Base-by-base conservation (phyloP, 2,888 invertebrate genomes). In the Melitaea athalia region DNA sequence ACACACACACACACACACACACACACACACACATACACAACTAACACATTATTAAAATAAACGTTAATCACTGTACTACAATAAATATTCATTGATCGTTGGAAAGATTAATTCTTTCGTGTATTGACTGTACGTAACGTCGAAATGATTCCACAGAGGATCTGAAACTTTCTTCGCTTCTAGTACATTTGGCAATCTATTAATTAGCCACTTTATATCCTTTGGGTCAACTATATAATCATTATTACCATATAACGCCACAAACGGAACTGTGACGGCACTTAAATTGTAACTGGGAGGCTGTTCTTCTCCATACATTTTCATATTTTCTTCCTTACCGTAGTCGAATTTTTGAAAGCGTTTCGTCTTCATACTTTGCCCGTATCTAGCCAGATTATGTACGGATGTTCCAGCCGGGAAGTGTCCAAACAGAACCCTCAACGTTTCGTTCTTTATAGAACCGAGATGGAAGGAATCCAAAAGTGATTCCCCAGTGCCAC, bases 171-270 rank as follows among this genome's bases (percentile, higher is more conserved):
- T 82, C 74, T 93, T 89, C 64, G 89, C 90, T 67, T 94, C 94
- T 43, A 94, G 73, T 1, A 94, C 91, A 75, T 94, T 93, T 0
- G 94, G 94, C 33, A 96, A 81, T 65, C 90, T 83, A 0, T 81
- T 77, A 33, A 92, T 82, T 70, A 95, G 78, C 77, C 93, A 92
- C 49, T 91, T 77, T 0, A 95, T 93, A 63, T 95, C 95, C 78
- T 87, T 84, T 0, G 88, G 82, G 93, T 94, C 77, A 94, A 89
- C 94, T 90, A 95, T 80, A 94, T 96, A 77, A 93, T 95, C 89
- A 53, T 86, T 86, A 10, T 72, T 76, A 0, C 90, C 90, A 64
- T 88, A 88, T 43, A 91, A 76, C 6, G 81, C 73, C 4, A 90
- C 75, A 2, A 84, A 74, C 5, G 90, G 91, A 0, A 79, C 77